These are phyloP conservation scores for Paracentrotus lividus DNA, from an alignment of 53 echinoderm and acorn worm genomes.

Conservation along the genomic window DNA sequence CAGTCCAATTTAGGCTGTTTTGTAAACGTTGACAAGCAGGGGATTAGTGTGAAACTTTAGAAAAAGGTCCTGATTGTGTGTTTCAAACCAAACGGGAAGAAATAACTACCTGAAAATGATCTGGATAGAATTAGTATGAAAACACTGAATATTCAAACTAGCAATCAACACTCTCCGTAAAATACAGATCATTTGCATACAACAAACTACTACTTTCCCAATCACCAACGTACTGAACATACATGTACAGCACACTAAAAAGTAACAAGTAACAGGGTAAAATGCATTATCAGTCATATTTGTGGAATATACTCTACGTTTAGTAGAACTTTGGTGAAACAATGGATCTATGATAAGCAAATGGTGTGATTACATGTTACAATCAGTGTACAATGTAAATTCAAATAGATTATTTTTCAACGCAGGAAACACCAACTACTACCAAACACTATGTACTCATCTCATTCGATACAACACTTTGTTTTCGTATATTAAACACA, in stretches of 20 bases:
- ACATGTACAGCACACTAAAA: not conserved
- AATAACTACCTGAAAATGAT: not conserved
- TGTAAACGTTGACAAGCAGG: too few species aligned
- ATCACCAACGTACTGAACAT: not conserved
- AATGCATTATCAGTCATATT: not conserved
- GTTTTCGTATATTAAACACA: too few species aligned
- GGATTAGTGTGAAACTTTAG: too few species aligned
- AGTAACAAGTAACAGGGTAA: not conserved
- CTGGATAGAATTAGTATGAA: not conserved
- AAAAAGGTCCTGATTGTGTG: too few species aligned
- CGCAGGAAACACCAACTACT: not conserved
- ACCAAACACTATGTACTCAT: not conserved
- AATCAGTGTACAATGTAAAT: not conserved
- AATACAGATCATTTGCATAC: not conserved
- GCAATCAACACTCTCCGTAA: not conserved
- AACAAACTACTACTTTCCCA: not conserved
- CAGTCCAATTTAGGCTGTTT: too few species aligned
- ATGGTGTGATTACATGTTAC: not conserved
- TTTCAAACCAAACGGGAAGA: not conserved
- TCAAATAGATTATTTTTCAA: not conserved
- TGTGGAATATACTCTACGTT: not conserved
- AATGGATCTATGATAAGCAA: not conserved
- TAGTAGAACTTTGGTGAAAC: not conserved
- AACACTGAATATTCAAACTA: not conserved
- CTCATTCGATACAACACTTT: not conserved